A percentile compares a stretch with the other conserved stretches of the same genome.
These are phyloP conservation scores for Mesodorylaimus sp. DNA, from an alignment of 2,888 invertebrate genomes.

Conservation along the genomic window DNA sequence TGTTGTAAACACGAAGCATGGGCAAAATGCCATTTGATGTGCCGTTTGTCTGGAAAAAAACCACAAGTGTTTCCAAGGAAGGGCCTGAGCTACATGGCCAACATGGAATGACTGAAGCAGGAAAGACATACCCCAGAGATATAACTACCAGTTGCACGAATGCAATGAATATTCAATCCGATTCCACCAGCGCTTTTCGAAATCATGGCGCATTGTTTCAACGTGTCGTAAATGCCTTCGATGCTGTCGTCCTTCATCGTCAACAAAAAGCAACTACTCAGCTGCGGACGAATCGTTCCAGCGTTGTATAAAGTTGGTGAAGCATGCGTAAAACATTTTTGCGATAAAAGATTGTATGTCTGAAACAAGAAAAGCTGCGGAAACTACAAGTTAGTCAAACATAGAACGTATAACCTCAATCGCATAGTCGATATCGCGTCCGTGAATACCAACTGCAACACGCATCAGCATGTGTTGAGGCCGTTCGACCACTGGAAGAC, in stretches of 20 bases:
- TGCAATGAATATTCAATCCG: conserved; percentile 84
- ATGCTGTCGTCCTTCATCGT: conserved; percentile 73
- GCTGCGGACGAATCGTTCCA: conserved; percentile 69
- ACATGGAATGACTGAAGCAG: too few species aligned
- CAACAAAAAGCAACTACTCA: conserved; percentile 81
- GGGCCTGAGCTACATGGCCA: neutral
- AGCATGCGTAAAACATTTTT: conserved; percentile 88
- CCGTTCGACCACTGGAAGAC: conserved; percentile 56
- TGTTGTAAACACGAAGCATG: conserved; percentile 82
- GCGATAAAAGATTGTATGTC: conserved; percentile 84
- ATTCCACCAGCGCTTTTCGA: conserved; percentile 95
- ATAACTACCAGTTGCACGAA: conserved; percentile 56
- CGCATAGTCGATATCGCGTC: conserved; percentile 69
- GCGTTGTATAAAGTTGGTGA: conserved; percentile 92
- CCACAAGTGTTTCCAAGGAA: too few species aligned
- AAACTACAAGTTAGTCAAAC: conserved; percentile 1
- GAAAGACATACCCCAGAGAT: conserved; percentile 10
- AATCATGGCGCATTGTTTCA: conserved; percentile 78
- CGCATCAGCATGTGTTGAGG: conserved; percentile 99
- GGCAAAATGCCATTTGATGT: conserved; percentile 86
- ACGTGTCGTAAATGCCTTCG: conserved; percentile 66
- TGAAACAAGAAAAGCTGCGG: conserved; percentile 16
- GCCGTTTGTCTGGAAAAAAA: conserved; percentile 51
- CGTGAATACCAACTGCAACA: conserved; percentile 86
- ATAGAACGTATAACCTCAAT: conserved; percentile 44